phyloP scores from a whole-genome alignment of 2,113 vertebrate species.

The Indicator maculatus region DNA sequence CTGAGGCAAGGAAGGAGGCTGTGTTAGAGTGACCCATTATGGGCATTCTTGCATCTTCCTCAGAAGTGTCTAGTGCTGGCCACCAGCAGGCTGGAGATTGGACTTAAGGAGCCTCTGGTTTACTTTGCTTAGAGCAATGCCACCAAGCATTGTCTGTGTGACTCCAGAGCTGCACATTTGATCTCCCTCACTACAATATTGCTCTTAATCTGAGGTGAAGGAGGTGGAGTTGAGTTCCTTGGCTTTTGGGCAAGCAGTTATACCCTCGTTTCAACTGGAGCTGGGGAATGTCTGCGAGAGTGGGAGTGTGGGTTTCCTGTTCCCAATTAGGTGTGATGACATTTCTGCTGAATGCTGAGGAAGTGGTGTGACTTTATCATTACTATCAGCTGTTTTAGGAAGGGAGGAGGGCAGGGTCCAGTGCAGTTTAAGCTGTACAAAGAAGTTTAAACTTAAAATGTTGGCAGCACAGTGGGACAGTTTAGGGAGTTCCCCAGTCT shows the following conservation, averaged over 20 bases:
- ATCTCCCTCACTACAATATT: neutral
- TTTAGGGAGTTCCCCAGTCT: slow-evolving; percentile 6
- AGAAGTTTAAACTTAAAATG: neutral
- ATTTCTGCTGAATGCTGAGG: neutral
- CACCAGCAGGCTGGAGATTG: neutral
- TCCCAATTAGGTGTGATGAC: neutral
- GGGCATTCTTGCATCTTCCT: neutral
- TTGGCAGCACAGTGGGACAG: neutral
- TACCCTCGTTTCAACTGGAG: neutral
- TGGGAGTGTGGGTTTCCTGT: neutral
- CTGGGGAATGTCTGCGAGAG: neutral
- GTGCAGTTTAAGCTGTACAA: neutral
- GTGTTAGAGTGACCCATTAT: neutral
- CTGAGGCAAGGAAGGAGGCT: slow-evolving; percentile 3
- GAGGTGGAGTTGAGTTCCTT: neutral
- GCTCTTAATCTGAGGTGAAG: neutral
- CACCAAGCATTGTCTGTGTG: neutral
- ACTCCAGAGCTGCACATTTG: neutral
- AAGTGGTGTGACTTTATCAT: neutral
- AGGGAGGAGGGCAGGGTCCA: slow-evolving; percentile 1
- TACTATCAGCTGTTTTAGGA: neutral
- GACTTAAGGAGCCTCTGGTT: neutral
- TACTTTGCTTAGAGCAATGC: neutral
- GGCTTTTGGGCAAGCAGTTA: neutral
- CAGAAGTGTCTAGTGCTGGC: neutral